Conservation (phyloP, 2,113 vertebrate genomes). For the Syngnathoides biaculeatus region DNA sequence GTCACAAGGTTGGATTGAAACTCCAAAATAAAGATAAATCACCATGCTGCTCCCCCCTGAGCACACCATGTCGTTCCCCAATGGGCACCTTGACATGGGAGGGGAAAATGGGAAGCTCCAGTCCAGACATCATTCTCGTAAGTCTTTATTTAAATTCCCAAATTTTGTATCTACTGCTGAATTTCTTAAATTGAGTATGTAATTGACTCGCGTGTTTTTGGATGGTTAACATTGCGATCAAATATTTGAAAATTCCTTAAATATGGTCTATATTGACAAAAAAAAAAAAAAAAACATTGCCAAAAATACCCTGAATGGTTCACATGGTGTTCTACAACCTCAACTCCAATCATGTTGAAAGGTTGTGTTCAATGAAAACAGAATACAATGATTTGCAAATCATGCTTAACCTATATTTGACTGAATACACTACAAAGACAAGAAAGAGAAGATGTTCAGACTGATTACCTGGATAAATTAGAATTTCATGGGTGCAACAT, state of each 20-base stretch:
- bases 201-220: background rate
- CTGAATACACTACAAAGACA: too few species aligned
- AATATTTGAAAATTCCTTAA: too few species aligned
- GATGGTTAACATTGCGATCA: too few species aligned
- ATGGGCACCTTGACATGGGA: constrained; percentile 75
- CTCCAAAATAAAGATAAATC: constrained; percentile 87
- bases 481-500: too few species aligned
- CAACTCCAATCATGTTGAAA: too few species aligned
- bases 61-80: constrained; percentile 79
- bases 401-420: too few species aligned
- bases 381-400: too few species aligned
- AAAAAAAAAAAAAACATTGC: background rate
- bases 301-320: background rate
- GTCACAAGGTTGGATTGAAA: constrained; percentile 88
- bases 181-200: constrained; percentile 9
- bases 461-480: too few species aligned
- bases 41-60: constrained; percentile 74
- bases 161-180: background rate
- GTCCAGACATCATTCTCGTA: constrained; percentile 86
- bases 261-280: background rate
- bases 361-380: too few species aligned
- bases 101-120: constrained; percentile 66
- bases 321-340: background rate
- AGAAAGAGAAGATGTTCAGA: too few species aligned
- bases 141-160: constrained; percentile 38